Evolutionary conservation across 2,797 vertebrate species (phyloP).

Genomic region (Cirrhinus molitorella): DNA sequence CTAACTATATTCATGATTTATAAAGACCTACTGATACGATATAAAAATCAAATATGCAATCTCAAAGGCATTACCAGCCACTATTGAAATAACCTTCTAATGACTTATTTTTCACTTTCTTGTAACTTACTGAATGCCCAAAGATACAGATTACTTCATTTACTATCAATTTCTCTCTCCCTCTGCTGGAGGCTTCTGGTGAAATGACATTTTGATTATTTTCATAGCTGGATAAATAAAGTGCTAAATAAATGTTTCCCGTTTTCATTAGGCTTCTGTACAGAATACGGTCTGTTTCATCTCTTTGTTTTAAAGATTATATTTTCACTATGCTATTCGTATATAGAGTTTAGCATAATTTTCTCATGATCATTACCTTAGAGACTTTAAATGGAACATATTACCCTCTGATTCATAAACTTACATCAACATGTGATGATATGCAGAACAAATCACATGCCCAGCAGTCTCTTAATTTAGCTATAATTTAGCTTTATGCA

Average conservation of each 20-base stretch:
- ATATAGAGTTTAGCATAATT: slow-evolving; percentile 9
- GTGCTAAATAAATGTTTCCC: slow-evolving; percentile 12
- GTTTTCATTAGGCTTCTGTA: neutral
- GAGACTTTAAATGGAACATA: neutral
- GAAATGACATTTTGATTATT: slow-evolving; percentile 19
- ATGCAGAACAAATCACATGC: neutral
- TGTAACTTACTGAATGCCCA: neutral
- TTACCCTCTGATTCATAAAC: slow-evolving; percentile 5
- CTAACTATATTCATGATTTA: neutral
- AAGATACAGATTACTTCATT: neutral
- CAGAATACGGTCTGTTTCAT: neutral
- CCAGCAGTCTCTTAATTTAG: neutral
- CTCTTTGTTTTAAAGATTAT: slow-evolving; percentile 2
- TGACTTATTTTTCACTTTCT: slow-evolving; percentile 10
- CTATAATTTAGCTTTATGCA: neutral
- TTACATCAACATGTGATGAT: neutral
- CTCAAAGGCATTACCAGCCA: neutral
- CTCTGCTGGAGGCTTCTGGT: neutral
- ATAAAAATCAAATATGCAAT: neutral
- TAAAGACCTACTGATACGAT: neutral
- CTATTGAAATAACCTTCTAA: neutral
- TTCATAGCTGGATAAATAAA: slow-evolving; percentile 22
- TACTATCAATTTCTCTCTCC: slow-evolving; percentile 8
- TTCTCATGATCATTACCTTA: neutral
- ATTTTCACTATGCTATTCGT: neutral